phyloP scores from a whole-genome alignment of 2,797 vertebrate species.

The Peromyscus eremicus region DNA sequence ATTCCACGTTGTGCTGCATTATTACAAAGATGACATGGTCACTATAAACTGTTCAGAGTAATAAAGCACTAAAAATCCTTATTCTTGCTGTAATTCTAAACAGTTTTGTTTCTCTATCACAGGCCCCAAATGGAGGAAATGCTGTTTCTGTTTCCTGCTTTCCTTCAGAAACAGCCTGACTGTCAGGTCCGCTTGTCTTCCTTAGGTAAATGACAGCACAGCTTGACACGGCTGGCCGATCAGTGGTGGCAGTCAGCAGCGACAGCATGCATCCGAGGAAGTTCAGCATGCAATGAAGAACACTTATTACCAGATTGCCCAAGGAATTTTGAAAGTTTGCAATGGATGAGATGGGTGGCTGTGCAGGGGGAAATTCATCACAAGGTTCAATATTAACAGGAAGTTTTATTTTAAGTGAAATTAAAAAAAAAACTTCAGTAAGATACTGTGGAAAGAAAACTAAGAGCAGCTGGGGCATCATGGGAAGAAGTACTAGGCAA shows the following conservation, averaged over 20 bases:
- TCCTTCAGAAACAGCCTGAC: slow-evolving; percentile 12
- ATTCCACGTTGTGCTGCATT: not conserved
- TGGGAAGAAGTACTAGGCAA: not conserved
- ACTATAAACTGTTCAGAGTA: not conserved
- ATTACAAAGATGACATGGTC: not conserved
- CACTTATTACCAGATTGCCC: slow-evolving; percentile 51
- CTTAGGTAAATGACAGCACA: slow-evolving; percentile 50
- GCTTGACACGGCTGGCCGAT: slow-evolving; percentile 16
- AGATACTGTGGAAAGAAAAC: not conserved
- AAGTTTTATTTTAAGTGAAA: slow-evolving; percentile 25
- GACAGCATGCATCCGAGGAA: slow-evolving; percentile 3
- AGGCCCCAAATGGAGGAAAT: not conserved
- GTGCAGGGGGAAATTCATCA: not conserved
- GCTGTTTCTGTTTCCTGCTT: not conserved
- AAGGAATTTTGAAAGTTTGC: slow-evolving; percentile 61
- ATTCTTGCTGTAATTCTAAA: not conserved
- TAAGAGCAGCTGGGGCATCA: not conserved
- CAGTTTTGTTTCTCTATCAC: not conserved
- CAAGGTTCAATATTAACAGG: slow-evolving; percentile 47
- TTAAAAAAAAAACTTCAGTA: slow-evolving; percentile 2
- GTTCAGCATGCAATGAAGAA: slow-evolving; percentile 38
- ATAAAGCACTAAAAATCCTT: not conserved
- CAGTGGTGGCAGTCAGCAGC: not conserved
- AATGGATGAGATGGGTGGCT: not conserved
- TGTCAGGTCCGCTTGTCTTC: slow-evolving; percentile 69